phyloP scores from a whole-genome alignment of 2,888 invertebrate species.

The Mesorhabditis belari region DNA sequence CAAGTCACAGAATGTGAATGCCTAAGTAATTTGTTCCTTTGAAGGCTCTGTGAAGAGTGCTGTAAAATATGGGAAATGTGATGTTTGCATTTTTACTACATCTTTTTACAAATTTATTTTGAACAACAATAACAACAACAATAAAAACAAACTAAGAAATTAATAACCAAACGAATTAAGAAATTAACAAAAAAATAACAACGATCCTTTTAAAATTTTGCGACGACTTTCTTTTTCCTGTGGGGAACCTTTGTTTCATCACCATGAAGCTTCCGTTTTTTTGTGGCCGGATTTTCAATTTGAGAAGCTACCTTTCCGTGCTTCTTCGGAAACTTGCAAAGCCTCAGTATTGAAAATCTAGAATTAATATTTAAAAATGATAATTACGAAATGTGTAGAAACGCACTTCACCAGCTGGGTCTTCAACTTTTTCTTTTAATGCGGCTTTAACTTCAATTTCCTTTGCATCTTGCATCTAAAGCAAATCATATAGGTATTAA shows the following conservation, averaged over 20 bases:
- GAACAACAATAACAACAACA: not conserved
- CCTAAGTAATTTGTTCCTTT: too few species aligned
- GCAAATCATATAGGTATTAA: not conserved
- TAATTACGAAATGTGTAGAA: not conserved
- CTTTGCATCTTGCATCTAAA: constrained; percentile 12
- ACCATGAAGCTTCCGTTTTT: not conserved
- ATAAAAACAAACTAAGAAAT: not conserved
- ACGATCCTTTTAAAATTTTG: not conserved
- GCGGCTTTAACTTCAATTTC: constrained; percentile 11
- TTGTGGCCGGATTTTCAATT: not conserved
- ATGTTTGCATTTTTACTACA: too few species aligned
- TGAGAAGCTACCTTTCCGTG: not conserved
- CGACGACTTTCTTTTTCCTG: not conserved
- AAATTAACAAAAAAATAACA: not conserved
- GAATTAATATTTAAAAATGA: too few species aligned
- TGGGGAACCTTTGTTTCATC: too few species aligned
- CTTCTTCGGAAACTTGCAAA: not conserved
- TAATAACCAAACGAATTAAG: not conserved
- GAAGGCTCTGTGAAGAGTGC: too few species aligned
- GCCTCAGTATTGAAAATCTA: not conserved
- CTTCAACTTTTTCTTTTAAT: constrained; percentile 27
- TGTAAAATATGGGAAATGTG: too few species aligned
- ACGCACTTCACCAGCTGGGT: constrained; percentile 41
- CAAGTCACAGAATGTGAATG: too few species aligned
- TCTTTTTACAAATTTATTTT: not conserved